Base-by-base conservation (phyloP, 2,113 vertebrate species). In the Menura novaehollandiae region DNA sequence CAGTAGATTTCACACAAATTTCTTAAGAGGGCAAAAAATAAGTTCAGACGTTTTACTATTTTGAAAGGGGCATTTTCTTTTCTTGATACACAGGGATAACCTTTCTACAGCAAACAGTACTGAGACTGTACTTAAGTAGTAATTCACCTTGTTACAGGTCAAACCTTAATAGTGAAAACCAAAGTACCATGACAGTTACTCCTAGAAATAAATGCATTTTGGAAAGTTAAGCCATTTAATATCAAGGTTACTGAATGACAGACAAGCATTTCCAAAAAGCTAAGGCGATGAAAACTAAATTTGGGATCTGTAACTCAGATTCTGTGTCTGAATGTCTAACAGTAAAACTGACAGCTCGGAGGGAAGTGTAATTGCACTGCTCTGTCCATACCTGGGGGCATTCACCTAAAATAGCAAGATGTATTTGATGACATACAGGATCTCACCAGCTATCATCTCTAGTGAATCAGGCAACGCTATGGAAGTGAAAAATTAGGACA, bases 401-500 rank as follows among this genome's bases (percentile, higher is more conserved):
- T 84, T 90, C 15, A 21, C 37, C 56, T 80, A 74, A 59, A 76
- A 66, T 8, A 85, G 39, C 64, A 88, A 60, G 60, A 85, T 77
- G 60, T 51, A 80, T 44, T 78, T 93, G 85, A 90, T 68, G 72
- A 63, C 55, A 90, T n/a, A 30, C 1, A 83, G 53, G 35, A 83
- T 71, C 74, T 95, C 81, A 80, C 30, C 53, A 93, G 43, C 67
- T 73, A 69, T 53, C 69, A 53, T 62, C 90, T 83, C 64, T 18
- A 81, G 68, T 58, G 92, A 90, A 77, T 86, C 59, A 67, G 52
- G 35, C 44, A 86, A 71, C 13, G 64, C 33, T 28, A 90, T 13
- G 37, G 64, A 88, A 88, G 7, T 35, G 68, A 86, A 92, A 94
- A 95, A 92, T 41, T n/a, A 93, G 88, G 92, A 84, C 93, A 92